phyloP scores from a whole-genome alignment of 2,113 vertebrate species.

The Gymnocephalus cernua region DNA sequence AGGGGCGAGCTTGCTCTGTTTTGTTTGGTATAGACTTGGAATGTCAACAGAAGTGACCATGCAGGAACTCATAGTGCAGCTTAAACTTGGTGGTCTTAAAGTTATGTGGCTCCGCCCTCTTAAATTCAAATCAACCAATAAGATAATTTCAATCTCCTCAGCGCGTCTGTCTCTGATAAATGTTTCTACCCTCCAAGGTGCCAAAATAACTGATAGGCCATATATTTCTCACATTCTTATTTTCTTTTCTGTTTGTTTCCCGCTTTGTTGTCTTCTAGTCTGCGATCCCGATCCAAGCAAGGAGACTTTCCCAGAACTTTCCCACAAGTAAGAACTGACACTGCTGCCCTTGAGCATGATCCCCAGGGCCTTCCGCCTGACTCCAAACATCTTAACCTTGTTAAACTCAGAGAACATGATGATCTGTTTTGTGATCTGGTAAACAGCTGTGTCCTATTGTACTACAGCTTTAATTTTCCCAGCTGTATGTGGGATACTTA shows the following conservation, averaged over 20 bases:
- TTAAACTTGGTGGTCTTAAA: too few relatives aligned
- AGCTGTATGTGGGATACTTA: neutral
- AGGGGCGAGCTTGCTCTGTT: too few relatives aligned
- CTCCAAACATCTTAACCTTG: constrained; percentile 56
- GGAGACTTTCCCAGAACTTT: constrained; percentile 71
- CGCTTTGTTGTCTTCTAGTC: constrained; percentile 53
- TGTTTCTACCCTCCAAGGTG: neutral
- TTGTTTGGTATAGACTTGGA: too few relatives aligned
- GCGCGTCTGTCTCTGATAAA: constrained; percentile 11
- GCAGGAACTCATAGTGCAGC: too few relatives aligned
- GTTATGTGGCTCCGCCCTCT: neutral
- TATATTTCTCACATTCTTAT: constrained; percentile 20
- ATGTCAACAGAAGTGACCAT: too few relatives aligned
- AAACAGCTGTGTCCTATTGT: constrained; percentile 42
- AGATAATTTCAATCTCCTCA: neutral
- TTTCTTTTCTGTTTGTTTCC: constrained; percentile 15
- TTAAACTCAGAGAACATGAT: constrained; percentile 50
- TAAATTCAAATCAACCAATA: neutral
- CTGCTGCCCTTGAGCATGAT: constrained; percentile 5
- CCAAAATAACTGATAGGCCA: neutral
- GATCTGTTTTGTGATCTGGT: constrained; percentile 2
- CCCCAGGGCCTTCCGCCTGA: constrained; percentile 1
- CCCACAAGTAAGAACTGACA: constrained; percentile 78
- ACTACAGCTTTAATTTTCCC: constrained; percentile 5
- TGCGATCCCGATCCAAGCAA: constrained; percentile 61